Conservation (phyloP, 2,113 vertebrate genomes). For the Riparia riparia region DNA sequence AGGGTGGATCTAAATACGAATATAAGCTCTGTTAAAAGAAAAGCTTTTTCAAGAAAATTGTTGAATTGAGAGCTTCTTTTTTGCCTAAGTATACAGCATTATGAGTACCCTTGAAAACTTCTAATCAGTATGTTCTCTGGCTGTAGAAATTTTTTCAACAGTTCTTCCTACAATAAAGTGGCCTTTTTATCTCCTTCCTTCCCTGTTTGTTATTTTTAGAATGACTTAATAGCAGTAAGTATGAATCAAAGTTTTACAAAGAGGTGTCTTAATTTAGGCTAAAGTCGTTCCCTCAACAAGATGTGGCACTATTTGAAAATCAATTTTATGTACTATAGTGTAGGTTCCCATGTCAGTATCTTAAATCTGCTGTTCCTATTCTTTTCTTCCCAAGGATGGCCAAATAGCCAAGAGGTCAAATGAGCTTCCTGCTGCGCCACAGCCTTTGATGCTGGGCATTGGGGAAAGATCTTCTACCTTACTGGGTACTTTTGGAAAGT, state of each 20-base stretch:
- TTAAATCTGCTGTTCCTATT: background rate
- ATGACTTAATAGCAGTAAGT: background rate
- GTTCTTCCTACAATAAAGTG: background rate
- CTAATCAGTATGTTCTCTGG: background rate
- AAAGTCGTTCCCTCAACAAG: background rate
- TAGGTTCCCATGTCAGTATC: background rate
- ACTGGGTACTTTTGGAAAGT: background rate
- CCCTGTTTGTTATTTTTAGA: background rate
- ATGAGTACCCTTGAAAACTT: background rate
- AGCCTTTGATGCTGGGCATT: background rate
- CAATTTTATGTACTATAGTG: background rate
- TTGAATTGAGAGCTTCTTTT: background rate
- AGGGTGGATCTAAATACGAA: background rate
- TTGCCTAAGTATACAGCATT: background rate
- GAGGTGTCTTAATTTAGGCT: background rate
- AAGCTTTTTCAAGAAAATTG: background rate
- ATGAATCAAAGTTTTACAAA: background rate
- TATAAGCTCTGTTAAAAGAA: background rate
- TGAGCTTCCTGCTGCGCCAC: background rate
- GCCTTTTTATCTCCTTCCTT: background rate
- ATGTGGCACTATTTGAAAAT: background rate
- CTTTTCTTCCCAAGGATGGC: background rate
- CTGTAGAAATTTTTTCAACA: constrained; percentile 3
- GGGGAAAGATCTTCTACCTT: background rate
- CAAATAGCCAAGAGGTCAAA: background rate